These are phyloP conservation scores for Pampus argenteus DNA, from an alignment of 2,797 vertebrate species.

Conservation along the genomic window DNA sequence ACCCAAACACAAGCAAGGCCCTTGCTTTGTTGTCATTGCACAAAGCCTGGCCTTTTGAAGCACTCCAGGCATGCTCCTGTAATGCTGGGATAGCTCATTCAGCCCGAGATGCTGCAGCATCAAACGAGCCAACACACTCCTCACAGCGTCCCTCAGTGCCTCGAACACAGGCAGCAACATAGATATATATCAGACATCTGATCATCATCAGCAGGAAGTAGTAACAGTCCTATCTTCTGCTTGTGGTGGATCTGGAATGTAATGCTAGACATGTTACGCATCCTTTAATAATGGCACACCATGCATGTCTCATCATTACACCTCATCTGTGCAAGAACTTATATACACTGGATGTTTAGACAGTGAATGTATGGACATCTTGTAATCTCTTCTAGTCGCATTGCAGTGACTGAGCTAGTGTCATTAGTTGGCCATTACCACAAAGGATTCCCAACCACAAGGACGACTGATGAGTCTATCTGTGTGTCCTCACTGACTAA, in stretches of 20 bases:
- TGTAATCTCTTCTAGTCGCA: slow-evolving; percentile 39
- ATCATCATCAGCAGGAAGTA: slow-evolving; percentile 1
- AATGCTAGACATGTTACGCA: neutral
- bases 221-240: neutral
- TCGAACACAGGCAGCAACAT: neutral
- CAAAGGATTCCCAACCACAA: slow-evolving; percentile 70
- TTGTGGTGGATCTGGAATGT: neutral
- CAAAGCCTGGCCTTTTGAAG: slow-evolving; percentile 80
- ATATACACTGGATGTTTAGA: slow-evolving; percentile 16
- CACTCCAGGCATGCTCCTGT: slow-evolving; percentile 70
- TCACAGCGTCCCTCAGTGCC: slow-evolving; percentile 20
- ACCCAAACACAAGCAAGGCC: slow-evolving; percentile 72
- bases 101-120: slow-evolving; percentile 33
- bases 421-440: slow-evolving; percentile 65
- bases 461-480: slow-evolving; percentile 42
- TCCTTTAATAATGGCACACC: neutral
- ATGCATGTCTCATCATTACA: neutral
- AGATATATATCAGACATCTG: neutral
- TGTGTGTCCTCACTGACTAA: slow-evolving; percentile 49
- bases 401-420: slow-evolving; percentile 48
- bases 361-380: slow-evolving; percentile 59
- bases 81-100: slow-evolving; percentile 61
- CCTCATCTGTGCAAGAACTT: slow-evolving; percentile 17
- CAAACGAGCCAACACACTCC: neutral
- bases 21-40: slow-evolving; percentile 74